Base-by-base conservation (phyloP, 1,140 invertebrate species). In the Arion vulgaris region DNA sequence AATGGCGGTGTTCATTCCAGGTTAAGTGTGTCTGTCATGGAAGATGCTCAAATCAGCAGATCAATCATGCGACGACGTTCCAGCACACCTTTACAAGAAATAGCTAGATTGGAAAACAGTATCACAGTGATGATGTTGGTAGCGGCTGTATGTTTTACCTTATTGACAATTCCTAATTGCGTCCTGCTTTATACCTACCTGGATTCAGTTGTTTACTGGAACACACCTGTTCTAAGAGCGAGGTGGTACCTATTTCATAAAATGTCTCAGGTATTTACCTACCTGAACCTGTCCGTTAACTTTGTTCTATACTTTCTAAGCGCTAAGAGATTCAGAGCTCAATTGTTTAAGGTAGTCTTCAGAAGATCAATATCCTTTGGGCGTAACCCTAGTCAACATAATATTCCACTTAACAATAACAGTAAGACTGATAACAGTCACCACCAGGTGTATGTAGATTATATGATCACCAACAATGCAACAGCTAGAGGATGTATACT, bases 261-360 rank as follows among this genome's bases (percentile, higher is more conserved):
- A 28, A 36, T 83, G 17, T 66, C 74, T 28, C 68, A 72, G 23
- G 41, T 79, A 26, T 28, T 85, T 5, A 53, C 72, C 1, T 81
- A 76, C 41, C 38, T 75, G 17, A 86, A 86, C 72, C 81, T 85
- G 28, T 80, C 83, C 66, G 45, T 85, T 19, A 86, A 86, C 53
- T 85, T 86, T 49, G 83, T 83, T 53, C 72, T 86, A 1, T 86
- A 86, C 75, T 85, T 84, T 38, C 78, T 86, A 5, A 83, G 69
- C 45, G 79, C 74, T 49, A 79, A 80, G 9, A 83, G 72, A 62
- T 86, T 86, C 75, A 81, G 85, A 36, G 17, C 32, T 4, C 80
- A 82, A 38, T 45, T 79, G 57, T 32, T 51, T 49, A 49, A 76
- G 28, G 28, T 76, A 45, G 11, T 49, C 11, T 26, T 38, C 36